Evolutionary conservation across 2,888 invertebrate species (phyloP).

Genomic region (Noctua comes): DNA sequence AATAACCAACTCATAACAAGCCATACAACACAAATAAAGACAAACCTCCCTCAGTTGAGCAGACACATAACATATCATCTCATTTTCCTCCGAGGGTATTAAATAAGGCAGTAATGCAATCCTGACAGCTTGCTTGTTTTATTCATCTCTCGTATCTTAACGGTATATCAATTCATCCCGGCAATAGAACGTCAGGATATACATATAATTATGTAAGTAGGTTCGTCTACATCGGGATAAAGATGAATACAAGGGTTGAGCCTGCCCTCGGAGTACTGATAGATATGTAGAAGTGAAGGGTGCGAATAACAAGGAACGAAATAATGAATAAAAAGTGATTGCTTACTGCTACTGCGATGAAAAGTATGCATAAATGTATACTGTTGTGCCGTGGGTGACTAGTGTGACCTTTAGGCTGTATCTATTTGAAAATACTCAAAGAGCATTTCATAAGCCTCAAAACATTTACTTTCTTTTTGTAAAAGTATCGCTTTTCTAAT

Average conservation of each 20-base stretch:
- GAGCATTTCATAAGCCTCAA: background rate
- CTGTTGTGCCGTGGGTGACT: background rate
- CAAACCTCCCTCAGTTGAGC: conserved; percentile 11
- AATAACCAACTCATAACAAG: conserved; percentile 9
- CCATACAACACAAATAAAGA: conserved; percentile 34
- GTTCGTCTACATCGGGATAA: conserved; percentile 14
- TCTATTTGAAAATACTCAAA: background rate
- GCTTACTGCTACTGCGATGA: background rate
- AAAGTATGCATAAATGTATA: background rate
- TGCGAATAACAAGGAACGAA: background rate
- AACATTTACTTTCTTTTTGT: background rate
- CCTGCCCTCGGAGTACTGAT: conserved; percentile 12
- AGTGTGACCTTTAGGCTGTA: background rate
- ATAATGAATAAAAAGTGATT: background rate
- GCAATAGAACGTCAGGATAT: conserved; percentile 30
- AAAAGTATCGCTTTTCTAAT: background rate
- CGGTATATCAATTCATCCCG: conserved; percentile 62
- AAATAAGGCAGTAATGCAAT: conserved; percentile 60
- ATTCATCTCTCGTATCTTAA: conserved; percentile 66
- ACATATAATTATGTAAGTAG: background rate
- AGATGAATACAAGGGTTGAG: conserved; percentile 51
- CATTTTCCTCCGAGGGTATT: conserved; percentile 53
- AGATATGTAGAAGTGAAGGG: conserved; percentile 8
- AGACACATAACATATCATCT: conserved; percentile 46
- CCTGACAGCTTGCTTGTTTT: conserved; percentile 59